A percentile compares a stretch with the other conserved stretches of the same genome.
These are phyloP conservation scores for Theretra japonica DNA, from an alignment of 2,888 invertebrate species.

Conservation along the genomic window DNA sequence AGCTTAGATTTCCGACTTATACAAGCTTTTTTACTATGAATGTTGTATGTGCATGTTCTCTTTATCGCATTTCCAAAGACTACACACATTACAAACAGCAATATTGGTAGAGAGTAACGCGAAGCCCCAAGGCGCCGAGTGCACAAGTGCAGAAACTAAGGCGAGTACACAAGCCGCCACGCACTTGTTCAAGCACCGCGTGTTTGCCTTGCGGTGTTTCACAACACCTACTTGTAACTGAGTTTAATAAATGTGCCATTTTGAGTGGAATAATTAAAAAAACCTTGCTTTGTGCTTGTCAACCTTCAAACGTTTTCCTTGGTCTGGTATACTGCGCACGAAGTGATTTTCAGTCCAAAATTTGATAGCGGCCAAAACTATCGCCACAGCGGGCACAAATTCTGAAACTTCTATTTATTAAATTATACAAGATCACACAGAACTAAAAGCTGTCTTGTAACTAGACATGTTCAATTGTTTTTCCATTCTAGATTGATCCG, in stretches of 20 bases:
- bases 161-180: background rate
- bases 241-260: no score
- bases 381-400: no score
- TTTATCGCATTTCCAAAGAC: background rate
- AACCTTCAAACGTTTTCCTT: no score
- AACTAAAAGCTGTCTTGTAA: no score
- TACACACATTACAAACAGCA: background rate
- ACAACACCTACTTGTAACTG: slow-evolving; percentile 1
- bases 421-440: no score
- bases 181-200: slow-evolving; percentile 16
- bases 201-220: slow-evolving; percentile 16
- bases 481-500: background rate
- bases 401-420: no score
- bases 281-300: no score
- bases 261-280: background rate
- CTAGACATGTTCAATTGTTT: background rate
- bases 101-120: background rate
- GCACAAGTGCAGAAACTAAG: slow-evolving; percentile 21
- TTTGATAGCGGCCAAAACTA: no score
- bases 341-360: no score
- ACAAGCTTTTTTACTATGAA: background rate
- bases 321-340: no score
- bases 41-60: background rate
- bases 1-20: background rate
- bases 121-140: background rate